A percentile compares a stretch with the other conserved stretches of the same genome.
phyloP scores from a whole-genome alignment of 92 coral and sea anemone species.

The Phenganax marumi region DNA sequence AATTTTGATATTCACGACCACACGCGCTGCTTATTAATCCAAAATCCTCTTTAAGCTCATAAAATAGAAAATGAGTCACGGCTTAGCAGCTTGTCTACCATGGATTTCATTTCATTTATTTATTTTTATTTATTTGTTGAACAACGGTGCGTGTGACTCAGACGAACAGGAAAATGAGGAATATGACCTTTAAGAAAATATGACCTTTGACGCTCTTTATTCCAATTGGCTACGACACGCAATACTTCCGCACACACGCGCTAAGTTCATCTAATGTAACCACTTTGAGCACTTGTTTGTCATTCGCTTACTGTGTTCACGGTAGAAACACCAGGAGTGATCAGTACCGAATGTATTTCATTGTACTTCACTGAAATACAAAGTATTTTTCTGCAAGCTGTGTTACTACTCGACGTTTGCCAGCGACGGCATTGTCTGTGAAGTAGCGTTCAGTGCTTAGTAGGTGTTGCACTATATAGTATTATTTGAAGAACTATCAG shows the following conservation, averaged over 20 bases:
- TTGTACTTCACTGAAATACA: neutral
- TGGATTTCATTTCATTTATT: neutral
- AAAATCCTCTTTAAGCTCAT: neutral
- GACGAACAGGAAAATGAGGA: neutral
- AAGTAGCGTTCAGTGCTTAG: neutral
- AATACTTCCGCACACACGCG: constrained; percentile 16
- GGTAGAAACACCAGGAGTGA: neutral
- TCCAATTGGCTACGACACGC: constrained; percentile 11
- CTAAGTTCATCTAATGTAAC: neutral
- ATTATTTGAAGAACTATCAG: neutral
- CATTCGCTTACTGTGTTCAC: constrained; percentile 22
- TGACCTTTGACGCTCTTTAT: neutral
- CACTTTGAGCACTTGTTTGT: neutral
- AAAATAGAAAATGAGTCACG: neutral
- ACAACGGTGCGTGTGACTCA: neutral
- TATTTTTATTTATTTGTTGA: neutral
- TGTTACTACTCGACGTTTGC: neutral
- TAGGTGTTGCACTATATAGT: neutral
- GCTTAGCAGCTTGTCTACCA: neutral
- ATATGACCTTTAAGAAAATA: neutral
- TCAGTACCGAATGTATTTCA: neutral
- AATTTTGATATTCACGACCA: neutral
- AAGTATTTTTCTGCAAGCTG: constrained; percentile 1
- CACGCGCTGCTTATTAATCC: neutral
- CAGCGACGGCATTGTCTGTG: neutral